Evolutionary conservation across 35 echinoderm and acorn worm genomes (phyloP), one percentile per base, ranked within the genome.

Genomic region (Holothuria glaberrima): DNA sequence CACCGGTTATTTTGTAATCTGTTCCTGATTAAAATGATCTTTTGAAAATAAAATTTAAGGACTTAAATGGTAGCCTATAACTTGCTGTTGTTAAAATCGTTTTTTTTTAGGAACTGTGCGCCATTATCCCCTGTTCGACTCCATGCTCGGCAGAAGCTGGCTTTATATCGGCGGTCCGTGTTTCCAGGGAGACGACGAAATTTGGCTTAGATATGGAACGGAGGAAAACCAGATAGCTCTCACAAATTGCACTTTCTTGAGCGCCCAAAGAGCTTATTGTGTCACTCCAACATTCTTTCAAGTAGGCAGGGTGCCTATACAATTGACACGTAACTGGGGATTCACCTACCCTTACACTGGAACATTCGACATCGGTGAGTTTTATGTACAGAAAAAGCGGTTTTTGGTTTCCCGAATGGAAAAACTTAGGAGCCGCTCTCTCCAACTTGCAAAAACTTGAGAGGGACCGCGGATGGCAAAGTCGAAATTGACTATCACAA

Each of bases 251-350:
- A 93, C 97, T 32, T 93, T 79, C 45, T 59, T 88, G 35, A 87
- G 60, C 30, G 71, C 83, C 0, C 89, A 90, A 48, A 83, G 58
- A 21, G 91, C 91, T 0, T 91, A 88, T 67, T 97, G 94, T 80
- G 80, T 91, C 14, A 86, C 89, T 22, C 94, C 94, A n/a, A 91
- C 94, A 4, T 97, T 97, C 88, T 97, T 72, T 36, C 88, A 97
- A 79, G 89, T 93, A 0, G 94, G 94, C 1, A 61, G 91, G 10
- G 83, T 97, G 16, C 45, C 71, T 16, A 93, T 93, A 58, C 52
- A 41, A 19, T 54, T 97, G 68, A 93, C 94, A 19, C 58, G 89
- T 36, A 85, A 97, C 80, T 92, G 86, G 58, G 92, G 90, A n/a
- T 66, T 70, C 16, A 88, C 88, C 9, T 97, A 90, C 32, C 88